phyloP scores from a whole-genome alignment of 2,888 invertebrate genomes.

The Eustalomyia histrio region DNA sequence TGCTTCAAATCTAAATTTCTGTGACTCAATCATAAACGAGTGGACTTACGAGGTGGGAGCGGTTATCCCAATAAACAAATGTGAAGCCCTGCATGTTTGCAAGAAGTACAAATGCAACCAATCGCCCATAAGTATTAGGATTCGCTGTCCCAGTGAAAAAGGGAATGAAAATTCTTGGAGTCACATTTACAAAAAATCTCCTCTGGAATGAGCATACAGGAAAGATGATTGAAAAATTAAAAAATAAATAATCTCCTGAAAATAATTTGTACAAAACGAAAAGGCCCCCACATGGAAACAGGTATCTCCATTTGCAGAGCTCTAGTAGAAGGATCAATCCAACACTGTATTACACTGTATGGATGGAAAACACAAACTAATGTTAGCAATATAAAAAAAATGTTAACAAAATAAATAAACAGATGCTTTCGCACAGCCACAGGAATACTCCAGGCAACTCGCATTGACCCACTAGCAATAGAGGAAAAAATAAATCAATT shows the following conservation, averaged over 20 bases:
- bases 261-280: constrained; percentile 10
- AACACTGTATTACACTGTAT: constrained; percentile 10
- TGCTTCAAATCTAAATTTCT: neutral
- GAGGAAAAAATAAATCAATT: no score
- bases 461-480: no score
- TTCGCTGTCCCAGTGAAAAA: neutral
- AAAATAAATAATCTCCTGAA: constrained; percentile 11
- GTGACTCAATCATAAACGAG: constrained; percentile 18
- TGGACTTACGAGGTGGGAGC: constrained; percentile 1
- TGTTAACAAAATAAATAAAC: no score
- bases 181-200: constrained; percentile 24
- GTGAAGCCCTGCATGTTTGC: no score
- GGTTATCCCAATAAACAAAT: constrained; percentile 12
- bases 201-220: constrained; percentile 33
- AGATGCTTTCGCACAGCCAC: no score
- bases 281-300: constrained; percentile 12
- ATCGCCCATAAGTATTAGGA: constrained; percentile 3
- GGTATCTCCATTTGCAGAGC: neutral
- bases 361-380: no score
- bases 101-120: no score
- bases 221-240: neutral
- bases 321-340: neutral
- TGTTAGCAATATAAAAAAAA: no score
- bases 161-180: constrained; percentile 27
- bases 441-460: no score